A percentile compares a stretch with the other conserved stretches of the same genome.
phyloP scores from a whole-genome alignment of 2,797 vertebrate species.

The Columba guinea region DNA sequence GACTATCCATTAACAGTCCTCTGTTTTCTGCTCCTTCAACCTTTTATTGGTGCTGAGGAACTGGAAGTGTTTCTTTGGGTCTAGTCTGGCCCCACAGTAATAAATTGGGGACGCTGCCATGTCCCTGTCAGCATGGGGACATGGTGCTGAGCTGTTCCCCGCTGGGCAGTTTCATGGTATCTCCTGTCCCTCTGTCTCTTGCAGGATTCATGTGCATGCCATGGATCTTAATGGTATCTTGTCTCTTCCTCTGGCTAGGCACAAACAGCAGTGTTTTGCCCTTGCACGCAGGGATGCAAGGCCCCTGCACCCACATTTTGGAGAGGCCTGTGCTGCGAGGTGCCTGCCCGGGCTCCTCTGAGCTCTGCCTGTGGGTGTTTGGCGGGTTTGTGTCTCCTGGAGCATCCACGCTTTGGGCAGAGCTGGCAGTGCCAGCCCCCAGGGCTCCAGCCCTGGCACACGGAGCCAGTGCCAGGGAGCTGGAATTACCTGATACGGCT shows the following conservation, averaged over 20 bases:
- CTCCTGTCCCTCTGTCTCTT: neutral
- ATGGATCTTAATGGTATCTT: neutral
- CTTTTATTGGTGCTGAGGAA: neutral
- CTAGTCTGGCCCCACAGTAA: neutral
- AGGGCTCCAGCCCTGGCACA: accelerated
- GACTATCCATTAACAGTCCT: neutral
- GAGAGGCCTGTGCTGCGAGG: neutral
- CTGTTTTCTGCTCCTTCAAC: neutral
- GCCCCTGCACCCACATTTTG: neutral
- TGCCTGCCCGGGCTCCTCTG: neutral
- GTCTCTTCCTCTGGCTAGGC: neutral
- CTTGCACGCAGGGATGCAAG: neutral
- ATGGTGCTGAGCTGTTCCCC: neutral
- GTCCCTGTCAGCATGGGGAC: accelerated
- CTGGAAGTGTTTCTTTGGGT: neutral
- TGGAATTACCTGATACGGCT: slow-evolving; percentile 27
- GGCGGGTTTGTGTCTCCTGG: neutral
- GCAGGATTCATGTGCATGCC: neutral
- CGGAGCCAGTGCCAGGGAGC: neutral
- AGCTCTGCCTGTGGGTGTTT: neutral
- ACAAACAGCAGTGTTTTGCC: neutral
- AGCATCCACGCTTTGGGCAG: accelerated
- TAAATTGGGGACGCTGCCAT: accelerated
- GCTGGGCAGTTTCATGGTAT: neutral
- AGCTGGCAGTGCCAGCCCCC: neutral